Conservation (phyloP, 2,113 vertebrate species). For the Saguinus imperator region DNA sequence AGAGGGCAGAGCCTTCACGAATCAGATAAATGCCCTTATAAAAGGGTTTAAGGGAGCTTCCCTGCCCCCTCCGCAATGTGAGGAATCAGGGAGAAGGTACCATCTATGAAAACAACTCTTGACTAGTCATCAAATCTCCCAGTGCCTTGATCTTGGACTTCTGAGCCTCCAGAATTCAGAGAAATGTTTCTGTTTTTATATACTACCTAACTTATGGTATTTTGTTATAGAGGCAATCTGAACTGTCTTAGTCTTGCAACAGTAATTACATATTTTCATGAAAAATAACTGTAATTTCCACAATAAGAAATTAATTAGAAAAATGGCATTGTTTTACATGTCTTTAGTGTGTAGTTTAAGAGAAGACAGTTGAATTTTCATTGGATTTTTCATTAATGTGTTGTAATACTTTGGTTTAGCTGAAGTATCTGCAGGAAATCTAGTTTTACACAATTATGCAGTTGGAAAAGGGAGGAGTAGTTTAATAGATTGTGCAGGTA, state of each 20-base stretch:
- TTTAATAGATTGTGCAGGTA: neutral
- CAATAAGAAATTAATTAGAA: neutral
- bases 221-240: neutral
- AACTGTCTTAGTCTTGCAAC: neutral
- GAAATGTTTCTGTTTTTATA: neutral
- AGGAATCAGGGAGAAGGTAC: too few relatives aligned
- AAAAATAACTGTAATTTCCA: neutral
- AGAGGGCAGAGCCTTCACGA: too few relatives aligned
- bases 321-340: neutral
- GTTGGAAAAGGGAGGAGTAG: neutral
- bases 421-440: conserved; percentile 2
- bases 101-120: too few relatives aligned
- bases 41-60: too few relatives aligned
- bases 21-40: too few relatives aligned
- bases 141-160: neutral
- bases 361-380: neutral
- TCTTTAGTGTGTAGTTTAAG: neutral
- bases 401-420: neutral
- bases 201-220: neutral
- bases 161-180: neutral
- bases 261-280: neutral
- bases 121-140: neutral
- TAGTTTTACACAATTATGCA: neutral
- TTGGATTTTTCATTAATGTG: neutral
- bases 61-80: too few relatives aligned